Conservation (phyloP, 2,797 vertebrate genomes). For the Odontamblyopus lacepedii region DNA sequence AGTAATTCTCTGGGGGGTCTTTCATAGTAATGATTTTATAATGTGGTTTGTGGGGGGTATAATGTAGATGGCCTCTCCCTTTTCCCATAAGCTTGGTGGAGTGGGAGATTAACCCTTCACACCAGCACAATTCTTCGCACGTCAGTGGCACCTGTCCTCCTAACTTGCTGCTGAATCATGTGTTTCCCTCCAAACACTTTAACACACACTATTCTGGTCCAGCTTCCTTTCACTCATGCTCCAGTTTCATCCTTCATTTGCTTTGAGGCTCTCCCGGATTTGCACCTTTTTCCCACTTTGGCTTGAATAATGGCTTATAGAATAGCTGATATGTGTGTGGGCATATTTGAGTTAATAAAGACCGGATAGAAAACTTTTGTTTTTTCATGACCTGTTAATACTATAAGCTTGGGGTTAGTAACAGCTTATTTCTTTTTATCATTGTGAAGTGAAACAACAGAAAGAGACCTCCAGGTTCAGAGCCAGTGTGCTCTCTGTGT, state of each 20-base stretch:
- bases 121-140: constrained; percentile 52
- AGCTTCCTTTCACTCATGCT: constrained; percentile 54
- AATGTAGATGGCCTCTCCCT: constrained; percentile 65
- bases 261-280: constrained; percentile 32
- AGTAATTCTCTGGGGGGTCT: constrained; percentile 42
- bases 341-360: neutral
- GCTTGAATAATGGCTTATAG: constrained; percentile 49
- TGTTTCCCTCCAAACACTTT: constrained; percentile 59
- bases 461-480: too few species aligned
- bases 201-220: constrained; percentile 68
- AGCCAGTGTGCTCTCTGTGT: too few species aligned
- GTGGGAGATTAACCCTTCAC: constrained; percentile 69
- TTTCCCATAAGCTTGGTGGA: constrained; percentile 59
- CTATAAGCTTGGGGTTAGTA: too few species aligned
- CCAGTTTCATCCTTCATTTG: constrained; percentile 44
- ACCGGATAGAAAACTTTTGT: neutral
- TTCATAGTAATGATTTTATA: constrained; percentile 66
- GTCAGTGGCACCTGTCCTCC: constrained; percentile 71
- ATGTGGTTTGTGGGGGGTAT: constrained; percentile 41
- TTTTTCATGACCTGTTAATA: constrained; percentile 11
- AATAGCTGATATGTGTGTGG: constrained; percentile 36
- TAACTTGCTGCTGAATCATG: constrained; percentile 57
- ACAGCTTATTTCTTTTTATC: too few species aligned
- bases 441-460: too few species aligned
- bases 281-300: constrained; percentile 40